phyloP scores from a whole-genome alignment of 2,888 invertebrate species.

The Cheilosia vulpina region DNA sequence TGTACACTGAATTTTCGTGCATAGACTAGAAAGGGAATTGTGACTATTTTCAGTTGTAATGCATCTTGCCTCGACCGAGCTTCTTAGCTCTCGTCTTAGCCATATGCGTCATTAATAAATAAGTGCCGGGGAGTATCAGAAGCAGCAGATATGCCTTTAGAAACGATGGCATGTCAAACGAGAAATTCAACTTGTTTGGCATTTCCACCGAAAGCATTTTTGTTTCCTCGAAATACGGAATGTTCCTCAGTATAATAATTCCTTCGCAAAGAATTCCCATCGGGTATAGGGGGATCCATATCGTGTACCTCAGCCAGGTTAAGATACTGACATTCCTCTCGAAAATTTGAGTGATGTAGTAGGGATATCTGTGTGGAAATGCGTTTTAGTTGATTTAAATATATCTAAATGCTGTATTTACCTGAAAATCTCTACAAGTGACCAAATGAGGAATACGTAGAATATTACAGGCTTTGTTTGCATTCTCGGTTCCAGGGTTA shows the following conservation, averaged over 20 bases:
- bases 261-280: slow-evolving; percentile 95
- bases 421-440: slow-evolving; percentile 92
- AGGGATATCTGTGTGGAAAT: slow-evolving; percentile 90
- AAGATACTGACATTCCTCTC: slow-evolving; percentile 89
- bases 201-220: slow-evolving; percentile 89
- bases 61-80: slow-evolving; percentile 83
- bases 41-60: slow-evolving; percentile 40
- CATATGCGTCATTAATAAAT: slow-evolving; percentile 93
- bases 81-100: slow-evolving; percentile 89
- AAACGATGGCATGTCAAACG: slow-evolving; percentile 93
- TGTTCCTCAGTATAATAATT: slow-evolving; percentile 90
- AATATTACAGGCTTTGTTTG: slow-evolving; percentile 94
- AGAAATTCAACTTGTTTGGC: slow-evolving; percentile 93
- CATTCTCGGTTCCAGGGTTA: slow-evolving; percentile 93
- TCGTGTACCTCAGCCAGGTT: slow-evolving; percentile 96
- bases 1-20: neutral
- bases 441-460: slow-evolving; percentile 94
- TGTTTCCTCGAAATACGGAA: slow-evolving; percentile 95
- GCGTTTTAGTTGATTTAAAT: neutral
- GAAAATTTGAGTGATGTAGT: slow-evolving; percentile 92
- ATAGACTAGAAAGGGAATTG: slow-evolving; percentile 10
- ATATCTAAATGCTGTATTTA: slow-evolving; percentile 80
- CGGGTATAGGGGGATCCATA: slow-evolving; percentile 97
- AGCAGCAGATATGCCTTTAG: slow-evolving; percentile 91
- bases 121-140: slow-evolving; percentile 90